Percentiles rank a stretch among this genome's conserved stretches.
These are phyloP conservation scores for Sebastiscus albofasciatus DNA, from an alignment of 2,797 vertebrate species.

Conservation along the genomic window DNA sequence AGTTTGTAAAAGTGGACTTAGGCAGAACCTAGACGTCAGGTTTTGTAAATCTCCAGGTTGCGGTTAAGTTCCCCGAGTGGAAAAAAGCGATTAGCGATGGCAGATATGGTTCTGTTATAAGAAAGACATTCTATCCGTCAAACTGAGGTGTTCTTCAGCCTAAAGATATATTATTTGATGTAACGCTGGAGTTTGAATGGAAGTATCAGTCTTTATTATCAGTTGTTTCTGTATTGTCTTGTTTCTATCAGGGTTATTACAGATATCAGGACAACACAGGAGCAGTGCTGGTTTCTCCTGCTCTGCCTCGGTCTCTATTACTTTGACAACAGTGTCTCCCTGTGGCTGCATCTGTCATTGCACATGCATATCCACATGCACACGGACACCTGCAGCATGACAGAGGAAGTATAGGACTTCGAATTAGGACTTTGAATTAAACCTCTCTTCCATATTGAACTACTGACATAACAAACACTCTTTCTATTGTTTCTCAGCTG, in stretches of 20 bases:
- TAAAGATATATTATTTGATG: not conserved
- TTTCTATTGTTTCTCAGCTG: constrained; percentile 77
- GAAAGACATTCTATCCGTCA: no score
- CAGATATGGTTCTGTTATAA: no score
- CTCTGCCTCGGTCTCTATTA: not conserved
- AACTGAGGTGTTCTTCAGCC: not conserved
- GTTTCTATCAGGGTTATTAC: not conserved
- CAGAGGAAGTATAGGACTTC: not conserved
- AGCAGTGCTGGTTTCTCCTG: not conserved
- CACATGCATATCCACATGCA: not conserved
- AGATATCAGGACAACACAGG: not conserved
- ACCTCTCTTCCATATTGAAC: not conserved
- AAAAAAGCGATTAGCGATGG: no score
- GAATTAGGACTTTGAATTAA: not conserved
- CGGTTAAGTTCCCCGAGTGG: no score
- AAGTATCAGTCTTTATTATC: not conserved
- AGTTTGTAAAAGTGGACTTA: not conserved
- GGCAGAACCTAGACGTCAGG: not conserved
- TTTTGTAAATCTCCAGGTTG: no score
- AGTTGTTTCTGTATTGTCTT: not conserved
- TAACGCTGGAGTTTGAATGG: not conserved
- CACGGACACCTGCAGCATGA: not conserved
- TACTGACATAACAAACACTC: not conserved
- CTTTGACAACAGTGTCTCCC: not conserved
- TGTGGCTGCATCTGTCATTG: not conserved